Evolutionary conservation across 53 echinoderm and acorn worm species (phyloP).

Genomic region (Echinarachnius parma): DNA sequence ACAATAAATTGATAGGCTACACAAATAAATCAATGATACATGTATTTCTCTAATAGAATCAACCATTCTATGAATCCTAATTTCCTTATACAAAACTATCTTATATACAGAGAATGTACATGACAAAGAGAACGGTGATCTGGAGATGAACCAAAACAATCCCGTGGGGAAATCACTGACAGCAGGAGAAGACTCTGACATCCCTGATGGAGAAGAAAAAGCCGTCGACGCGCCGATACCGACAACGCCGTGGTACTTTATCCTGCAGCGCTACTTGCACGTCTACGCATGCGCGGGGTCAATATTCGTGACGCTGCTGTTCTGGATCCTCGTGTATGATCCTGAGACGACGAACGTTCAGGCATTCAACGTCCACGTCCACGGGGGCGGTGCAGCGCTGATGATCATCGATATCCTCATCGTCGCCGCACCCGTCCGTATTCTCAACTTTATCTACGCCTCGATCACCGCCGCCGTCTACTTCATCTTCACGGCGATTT

Average conservation of each 20-base stretch:
- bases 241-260: slow-evolving; percentile 53
- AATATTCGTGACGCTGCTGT: slow-evolving; percentile 60
- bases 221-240: background rate
- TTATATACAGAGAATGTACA: background rate
- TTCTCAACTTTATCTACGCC: slow-evolving; percentile 72
- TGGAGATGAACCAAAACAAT: background rate
- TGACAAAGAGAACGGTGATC: background rate
- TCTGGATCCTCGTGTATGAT: slow-evolving; percentile 69
- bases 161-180: no score
- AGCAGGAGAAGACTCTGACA: no score
- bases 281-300: slow-evolving; percentile 47
- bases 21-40: no score
- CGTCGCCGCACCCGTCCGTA: slow-evolving; percentile 67
- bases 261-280: slow-evolving; percentile 68
- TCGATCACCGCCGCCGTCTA: slow-evolving; percentile 44
- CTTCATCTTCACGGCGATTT: slow-evolving; percentile 71
- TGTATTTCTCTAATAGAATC: no score
- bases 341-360: slow-evolving; percentile 27
- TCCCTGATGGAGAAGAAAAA: background rate
- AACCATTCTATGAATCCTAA: no score
- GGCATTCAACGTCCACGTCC: slow-evolving; percentile 67
- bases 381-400: slow-evolving; percentile 67
- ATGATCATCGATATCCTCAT: slow-evolving; percentile 57
- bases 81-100: no score
- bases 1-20: no score